A percentile compares a stretch with the other conserved stretches of the same genome.
These are phyloP conservation scores for Scomber japonicus DNA, from an alignment of 2,113 vertebrate species.

Conservation along the genomic window DNA sequence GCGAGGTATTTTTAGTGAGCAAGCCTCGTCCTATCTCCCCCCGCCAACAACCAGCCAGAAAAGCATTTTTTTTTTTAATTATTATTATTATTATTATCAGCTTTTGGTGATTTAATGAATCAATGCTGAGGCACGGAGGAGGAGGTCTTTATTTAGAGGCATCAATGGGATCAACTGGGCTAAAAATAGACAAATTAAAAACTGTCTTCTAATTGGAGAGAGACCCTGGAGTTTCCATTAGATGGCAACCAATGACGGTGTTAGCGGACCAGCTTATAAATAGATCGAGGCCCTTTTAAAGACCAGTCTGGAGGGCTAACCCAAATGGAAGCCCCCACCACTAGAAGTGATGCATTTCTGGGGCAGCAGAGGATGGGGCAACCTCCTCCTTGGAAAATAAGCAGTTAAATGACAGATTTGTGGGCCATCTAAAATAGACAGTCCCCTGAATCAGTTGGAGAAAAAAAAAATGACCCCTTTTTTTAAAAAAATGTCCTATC, in stretches of 20 bases:
- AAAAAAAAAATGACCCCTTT: slow-evolving; percentile 51
- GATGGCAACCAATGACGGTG: slow-evolving; percentile 8
- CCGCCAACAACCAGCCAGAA: slow-evolving; percentile 20
- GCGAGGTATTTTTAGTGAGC: slow-evolving; percentile 78
- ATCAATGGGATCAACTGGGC: neutral
- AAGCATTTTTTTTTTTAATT: slow-evolving; percentile 1
- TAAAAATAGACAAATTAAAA: slow-evolving; percentile 23
- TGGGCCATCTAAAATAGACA: slow-evolving; percentile 62
- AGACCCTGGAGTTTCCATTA: slow-evolving; percentile 19
- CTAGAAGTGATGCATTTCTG: slow-evolving; percentile 56
- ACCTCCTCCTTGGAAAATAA: slow-evolving; percentile 27
- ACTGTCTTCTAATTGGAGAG: slow-evolving; percentile 10
- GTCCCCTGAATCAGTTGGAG: slow-evolving; percentile 40
- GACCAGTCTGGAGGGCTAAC: slow-evolving; percentile 46
- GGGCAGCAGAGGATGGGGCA: slow-evolving; percentile 44
- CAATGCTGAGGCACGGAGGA: neutral
- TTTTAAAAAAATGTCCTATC: slow-evolving; percentile 42
- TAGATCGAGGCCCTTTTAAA: slow-evolving; percentile 10
- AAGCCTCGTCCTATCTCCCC: slow-evolving; percentile 50
- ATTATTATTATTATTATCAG: slow-evolving; percentile 1
- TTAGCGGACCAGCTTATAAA: slow-evolving; percentile 36
- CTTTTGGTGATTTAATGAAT: slow-evolving; percentile 46
- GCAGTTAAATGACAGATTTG: slow-evolving; percentile 62
- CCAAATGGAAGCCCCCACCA: slow-evolving; percentile 42
- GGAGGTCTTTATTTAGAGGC: slow-evolving; percentile 43